phyloP scores from a whole-genome alignment of 2,888 invertebrate species.

The Coelopa pilipes region DNA sequence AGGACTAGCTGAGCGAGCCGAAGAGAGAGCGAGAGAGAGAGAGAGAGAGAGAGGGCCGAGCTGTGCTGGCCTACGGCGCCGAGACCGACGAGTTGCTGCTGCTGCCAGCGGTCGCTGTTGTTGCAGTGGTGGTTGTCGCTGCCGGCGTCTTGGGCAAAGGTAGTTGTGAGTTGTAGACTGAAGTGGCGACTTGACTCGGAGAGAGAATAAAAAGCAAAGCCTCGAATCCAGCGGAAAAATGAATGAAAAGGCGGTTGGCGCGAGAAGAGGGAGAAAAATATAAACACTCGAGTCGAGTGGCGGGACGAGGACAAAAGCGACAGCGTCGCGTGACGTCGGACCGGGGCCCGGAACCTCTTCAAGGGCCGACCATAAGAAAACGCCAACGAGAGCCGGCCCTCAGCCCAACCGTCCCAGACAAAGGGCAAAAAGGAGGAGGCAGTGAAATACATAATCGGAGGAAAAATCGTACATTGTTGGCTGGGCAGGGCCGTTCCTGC shows the following conservation, averaged over 20 bases:
- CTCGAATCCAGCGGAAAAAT: neutral
- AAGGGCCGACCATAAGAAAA: conserved; percentile 14
- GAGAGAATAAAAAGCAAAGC: neutral
- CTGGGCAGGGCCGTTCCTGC: neutral
- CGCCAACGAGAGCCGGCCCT: neutral
- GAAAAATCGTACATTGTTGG: neutral
- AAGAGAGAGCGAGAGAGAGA: neutral
- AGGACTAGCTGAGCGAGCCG: too few relatives aligned
- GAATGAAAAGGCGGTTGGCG: neutral
- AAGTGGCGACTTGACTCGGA: neutral
- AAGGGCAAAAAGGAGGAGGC: neutral
- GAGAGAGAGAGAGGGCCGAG: neutral
- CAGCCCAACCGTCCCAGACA: neutral
- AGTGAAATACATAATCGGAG: neutral
- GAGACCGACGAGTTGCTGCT: neutral
- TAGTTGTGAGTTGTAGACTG: too few relatives aligned
- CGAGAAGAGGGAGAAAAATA: conserved; percentile 4
- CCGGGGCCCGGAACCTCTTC: conserved; percentile 1
- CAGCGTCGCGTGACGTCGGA: neutral
- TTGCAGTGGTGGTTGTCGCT: too few relatives aligned
- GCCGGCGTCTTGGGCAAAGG: too few relatives aligned
- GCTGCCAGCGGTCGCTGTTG: neutral
- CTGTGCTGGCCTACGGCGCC: conserved; percentile 2
- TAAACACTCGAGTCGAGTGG: neutral
- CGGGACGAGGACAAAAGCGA: neutral